Evolutionary conservation across 1,140 invertebrate genomes (phyloP), one percentile per base, ranked within the genome.

Genomic region (Zaprionus inermis): DNA sequence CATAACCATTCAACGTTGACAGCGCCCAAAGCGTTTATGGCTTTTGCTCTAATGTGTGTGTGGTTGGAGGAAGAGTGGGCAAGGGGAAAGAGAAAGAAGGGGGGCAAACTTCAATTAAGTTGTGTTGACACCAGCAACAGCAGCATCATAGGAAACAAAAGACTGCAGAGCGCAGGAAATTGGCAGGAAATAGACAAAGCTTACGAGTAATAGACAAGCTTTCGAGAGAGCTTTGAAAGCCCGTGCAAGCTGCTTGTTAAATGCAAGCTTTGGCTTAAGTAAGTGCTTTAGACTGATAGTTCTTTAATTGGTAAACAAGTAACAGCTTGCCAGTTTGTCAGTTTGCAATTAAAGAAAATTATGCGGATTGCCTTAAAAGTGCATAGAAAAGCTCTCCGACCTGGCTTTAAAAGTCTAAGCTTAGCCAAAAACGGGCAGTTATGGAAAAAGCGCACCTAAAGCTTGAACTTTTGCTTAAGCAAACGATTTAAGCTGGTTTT

Each of bases 11-110:
- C 18, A 67, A 56, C 56, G 68, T 56, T 41, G 41, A 59, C 46
- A 36, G 66, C 24, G 30, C 32, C 58, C 63, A 73, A 73, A 61
- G 65, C 72, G 72, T 74, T 74, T 74, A 74, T 74, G 66, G 58
- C 72, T 63, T 24, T 51, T 57, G 49, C 65, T 49, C 58, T 74
- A 41, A 70, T 54, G 28, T 51, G 44, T 41, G 30, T 58, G 54
- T n/a, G 10, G 11, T 18, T 51, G 63, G 10, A 36, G n/a, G 38
- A 9, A n/a, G 38, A 36, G 34, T 6, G 10, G 36, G 36, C 4
- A 38, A 6, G 5, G 14, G 6, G 36, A 38, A 14, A 14, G 4
- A 6, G 5, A 1, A 14, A n/a, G 5, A n/a, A 14, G 14, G 36
- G 36, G 14, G 36, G 0, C 12, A 6, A n/a, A 32, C 30, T 67